These are phyloP conservation scores for Sphenopsis melanotis DNA, from an alignment of 2,797 vertebrate species.

Conservation along the genomic window DNA sequence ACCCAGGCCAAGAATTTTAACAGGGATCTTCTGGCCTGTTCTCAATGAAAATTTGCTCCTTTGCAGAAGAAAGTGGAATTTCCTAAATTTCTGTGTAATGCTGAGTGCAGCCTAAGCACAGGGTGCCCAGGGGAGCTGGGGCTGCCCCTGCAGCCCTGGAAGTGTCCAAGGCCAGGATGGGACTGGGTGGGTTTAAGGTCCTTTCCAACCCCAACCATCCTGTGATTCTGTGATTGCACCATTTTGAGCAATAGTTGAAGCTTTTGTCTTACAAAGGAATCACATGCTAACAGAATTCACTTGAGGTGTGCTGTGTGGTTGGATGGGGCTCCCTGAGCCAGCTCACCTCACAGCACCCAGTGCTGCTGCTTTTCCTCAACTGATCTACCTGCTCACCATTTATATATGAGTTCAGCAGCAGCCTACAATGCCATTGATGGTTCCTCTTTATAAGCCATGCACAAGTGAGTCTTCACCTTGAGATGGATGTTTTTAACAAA, in stretches of 20 bases:
- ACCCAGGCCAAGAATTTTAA: slow-evolving; percentile 54
- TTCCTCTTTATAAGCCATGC: background rate
- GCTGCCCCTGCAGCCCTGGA: background rate
- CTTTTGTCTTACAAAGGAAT: background rate
- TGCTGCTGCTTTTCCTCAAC: background rate
- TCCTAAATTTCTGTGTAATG: background rate
- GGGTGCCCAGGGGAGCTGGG: background rate
- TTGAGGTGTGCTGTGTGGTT: background rate
- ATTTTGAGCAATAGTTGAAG: background rate
- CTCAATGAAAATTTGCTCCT: slow-evolving; percentile 31
- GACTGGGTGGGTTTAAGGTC: background rate
- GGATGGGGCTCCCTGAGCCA: background rate
- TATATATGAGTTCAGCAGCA: background rate
- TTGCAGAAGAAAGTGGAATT: slow-evolving; percentile 11
- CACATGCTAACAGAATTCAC: accelerated
- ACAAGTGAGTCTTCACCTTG: background rate
- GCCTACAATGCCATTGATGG: background rate
- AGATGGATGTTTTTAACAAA: background rate
- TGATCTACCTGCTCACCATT: background rate
- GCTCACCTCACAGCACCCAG: background rate
- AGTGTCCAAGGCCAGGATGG: background rate
- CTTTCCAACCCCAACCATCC: background rate
- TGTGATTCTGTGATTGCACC: background rate
- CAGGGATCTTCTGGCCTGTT: slow-evolving; percentile 31
- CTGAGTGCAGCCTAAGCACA: background rate